Evolutionary conservation across 2,113 vertebrate genomes (phyloP), one percentile per base, ranked within the genome.

Genomic region (Leptosomus discolor): DNA sequence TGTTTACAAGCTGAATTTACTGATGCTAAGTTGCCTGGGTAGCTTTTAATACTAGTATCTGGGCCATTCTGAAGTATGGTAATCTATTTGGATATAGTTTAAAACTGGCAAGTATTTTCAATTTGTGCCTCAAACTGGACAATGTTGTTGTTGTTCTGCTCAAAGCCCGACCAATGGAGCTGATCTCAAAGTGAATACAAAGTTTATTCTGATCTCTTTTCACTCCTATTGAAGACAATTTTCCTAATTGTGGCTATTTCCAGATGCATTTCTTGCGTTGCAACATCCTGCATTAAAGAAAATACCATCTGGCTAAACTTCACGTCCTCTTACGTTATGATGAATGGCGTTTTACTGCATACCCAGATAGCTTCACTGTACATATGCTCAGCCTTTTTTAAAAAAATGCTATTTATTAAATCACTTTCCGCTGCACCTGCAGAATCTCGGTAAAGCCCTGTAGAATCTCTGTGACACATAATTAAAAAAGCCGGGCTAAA

Each of bases 361-460:
- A 43, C 71, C 82, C 88, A 88, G 96, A 96, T 71, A 96, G 95
- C 84, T 78, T 58, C 80, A 39, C 56, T 54, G 73, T 70, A 76
- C 92, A 76, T 27, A 85, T 67, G 41, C 85, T 93, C 94, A 84
- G 82, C 39, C 81, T 78, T 30, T 68, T 71, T 70, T 9, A n/a
- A 82, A 91, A 92, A 92, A 94, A 84, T 45, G 92, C 94, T 91
- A 95, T 96, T 97, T 97, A 94, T 97, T 95, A 97, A 95, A 94
- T 91, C 88, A 96, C 93, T 96, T 97, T 94, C 94, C 34, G 78
- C 96, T 95, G 84, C 88, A 94, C 94, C 93, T 97, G 97, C 95
- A 96, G 85, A 94, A 95, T 96, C 96, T 92, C 84, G 21, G 88
- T 50, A 83, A 63, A 95, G 76, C 91, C 87, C 84, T 54, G 81